These are phyloP conservation scores for Myathropa florea DNA, from an alignment of 2,888 invertebrate species.

Conservation along the genomic window DNA sequence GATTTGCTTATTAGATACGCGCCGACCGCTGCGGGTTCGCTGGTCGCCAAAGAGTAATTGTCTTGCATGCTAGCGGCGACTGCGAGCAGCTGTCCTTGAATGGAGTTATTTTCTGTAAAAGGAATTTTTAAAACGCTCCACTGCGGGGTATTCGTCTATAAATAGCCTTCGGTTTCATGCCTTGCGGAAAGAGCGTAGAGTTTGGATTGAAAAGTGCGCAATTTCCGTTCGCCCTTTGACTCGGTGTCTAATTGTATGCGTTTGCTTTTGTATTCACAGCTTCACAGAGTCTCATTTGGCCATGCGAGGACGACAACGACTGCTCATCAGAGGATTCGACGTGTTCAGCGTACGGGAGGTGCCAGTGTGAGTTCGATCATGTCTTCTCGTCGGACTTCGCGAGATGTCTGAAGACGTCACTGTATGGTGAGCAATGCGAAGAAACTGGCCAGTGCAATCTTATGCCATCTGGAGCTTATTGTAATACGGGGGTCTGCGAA, in stretches of 20 bases:
- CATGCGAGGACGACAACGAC: slow-evolving; percentile 77
- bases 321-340: slow-evolving; percentile 77
- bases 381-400: slow-evolving; percentile 77
- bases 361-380: slow-evolving; percentile 76
- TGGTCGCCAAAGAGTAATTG: slow-evolving; percentile 36
- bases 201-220: slow-evolving; percentile 15
- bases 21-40: background rate
- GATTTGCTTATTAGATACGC: slow-evolving; percentile 52
- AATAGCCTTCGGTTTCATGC: slow-evolving; percentile 17
- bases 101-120: slow-evolving; percentile 30
- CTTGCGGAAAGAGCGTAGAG: background rate
- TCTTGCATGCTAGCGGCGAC: slow-evolving; percentile 39
- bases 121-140: slow-evolving; percentile 3
- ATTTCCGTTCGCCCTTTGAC: background rate
- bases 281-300: slow-evolving; percentile 76
- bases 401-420: slow-evolving; percentile 79
- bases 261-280: slow-evolving; percentile 55
- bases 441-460: slow-evolving; percentile 80
- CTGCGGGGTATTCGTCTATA: background rate
- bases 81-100: background rate
- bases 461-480: slow-evolving; percentile 81
- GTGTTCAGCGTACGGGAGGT: slow-evolving; percentile 75
- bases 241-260: background rate
- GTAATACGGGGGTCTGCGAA: slow-evolving; percentile 80
- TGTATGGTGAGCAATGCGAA: slow-evolving; percentile 79